phyloP scores from a whole-genome alignment of 2,888 invertebrate genomes.

The Halictus ligatus region DNA sequence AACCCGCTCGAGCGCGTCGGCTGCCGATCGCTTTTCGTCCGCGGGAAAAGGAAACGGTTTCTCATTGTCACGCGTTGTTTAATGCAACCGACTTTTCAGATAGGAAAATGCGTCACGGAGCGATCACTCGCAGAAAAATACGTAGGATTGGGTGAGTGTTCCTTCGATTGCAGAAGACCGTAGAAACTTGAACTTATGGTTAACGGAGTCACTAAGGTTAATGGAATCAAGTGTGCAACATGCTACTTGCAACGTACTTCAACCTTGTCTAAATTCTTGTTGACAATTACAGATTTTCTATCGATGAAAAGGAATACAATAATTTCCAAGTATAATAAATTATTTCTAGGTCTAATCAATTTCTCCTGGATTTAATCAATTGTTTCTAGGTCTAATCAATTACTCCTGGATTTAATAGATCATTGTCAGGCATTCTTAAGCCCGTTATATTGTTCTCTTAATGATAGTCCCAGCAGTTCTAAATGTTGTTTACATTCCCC shows the following conservation, averaged over 20 bases:
- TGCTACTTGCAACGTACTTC: no score
- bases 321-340: background rate
- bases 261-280: no score
- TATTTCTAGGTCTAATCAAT: background rate
- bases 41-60: slow-evolving; percentile 21
- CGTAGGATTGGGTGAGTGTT: no score
- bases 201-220: no score
- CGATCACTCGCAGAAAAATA: background rate
- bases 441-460: background rate
- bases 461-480: background rate
- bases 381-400: background rate
- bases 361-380: background rate
- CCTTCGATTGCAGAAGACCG: no score
- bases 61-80: slow-evolving; percentile 26
- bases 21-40: slow-evolving; percentile 13
- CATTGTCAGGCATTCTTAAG: background rate
- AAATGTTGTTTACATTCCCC: background rate
- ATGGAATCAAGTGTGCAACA: no score
- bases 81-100: slow-evolving; percentile 18
- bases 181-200: no score
- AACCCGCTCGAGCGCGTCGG: slow-evolving; percentile 31
- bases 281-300: no score
- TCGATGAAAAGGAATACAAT: no score
- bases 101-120: background rate
- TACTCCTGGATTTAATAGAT: background rate